Evolutionary conservation across 2,888 invertebrate genomes (phyloP), one percentile per base, ranked within the genome.

Genomic region (Rhogogaster chlorosoma): DNA sequence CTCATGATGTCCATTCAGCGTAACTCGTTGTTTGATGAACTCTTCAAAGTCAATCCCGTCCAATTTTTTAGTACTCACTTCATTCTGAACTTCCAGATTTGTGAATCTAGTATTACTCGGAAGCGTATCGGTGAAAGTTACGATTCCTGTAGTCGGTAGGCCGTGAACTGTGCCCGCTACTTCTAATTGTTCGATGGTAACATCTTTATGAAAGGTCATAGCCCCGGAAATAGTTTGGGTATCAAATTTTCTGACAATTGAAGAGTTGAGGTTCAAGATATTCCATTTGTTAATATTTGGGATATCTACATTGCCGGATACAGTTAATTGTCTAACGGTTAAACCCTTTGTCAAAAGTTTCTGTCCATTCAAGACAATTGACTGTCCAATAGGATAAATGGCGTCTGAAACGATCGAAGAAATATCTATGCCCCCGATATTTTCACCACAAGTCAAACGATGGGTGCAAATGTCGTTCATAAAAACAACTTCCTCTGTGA

Each of bases 1-100:
- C 6, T 87, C 85, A 6, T 90, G 87, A 84, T 89, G 70, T 18
- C 85, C 87, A 12, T 87, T 32, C 4, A 89, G 84, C 4, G 89
- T 89, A 0, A 92, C 84, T 29, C 92, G 89, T 22, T 90, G 80
- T 0, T 84, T 84, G 1, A 88, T 38, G 80, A 92, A 92, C 15
- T 89, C 85, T 57, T 92, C 86, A n/a, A 93, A 88, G 12, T 90
- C 83, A 18, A 92, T 80, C 0, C 87, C 88, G 83, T 92, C 91
- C 6, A 92, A 78, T 42, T 86, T 86, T 10, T 88, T 57, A 5
- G 90, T 38, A 42, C 32, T 78, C 7, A 89, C 86, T 10, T 89
- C 80, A 5, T 84, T 29, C 32, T 84, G 32, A 3, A 92, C 87
- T 0, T 86, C 42, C 4, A 92, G 87, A 42, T 90, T 32, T 36